Percentiles rank a stretch among this genome's conserved stretches.
Conservation (phyloP, 2,888 invertebrate genomes). For the Agonopterix subpropinquella region DNA sequence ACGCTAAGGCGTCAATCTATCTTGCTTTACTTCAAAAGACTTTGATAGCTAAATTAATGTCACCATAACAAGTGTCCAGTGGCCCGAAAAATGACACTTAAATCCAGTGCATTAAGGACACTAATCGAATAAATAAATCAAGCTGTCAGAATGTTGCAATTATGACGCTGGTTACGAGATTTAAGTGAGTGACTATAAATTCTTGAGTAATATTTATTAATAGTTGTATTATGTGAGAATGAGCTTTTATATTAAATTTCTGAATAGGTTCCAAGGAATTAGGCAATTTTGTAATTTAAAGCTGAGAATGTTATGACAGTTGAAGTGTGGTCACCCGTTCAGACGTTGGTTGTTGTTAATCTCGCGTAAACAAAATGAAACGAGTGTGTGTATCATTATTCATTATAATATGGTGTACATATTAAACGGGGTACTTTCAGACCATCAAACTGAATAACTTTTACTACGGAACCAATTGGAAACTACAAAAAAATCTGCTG, state of each 20-base stretch:
- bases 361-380: too few species aligned
- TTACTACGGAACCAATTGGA: too few species aligned
- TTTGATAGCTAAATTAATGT: slow-evolving; percentile 12
- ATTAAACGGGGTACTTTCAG: too few species aligned
- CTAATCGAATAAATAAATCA: slow-evolving; percentile 1
- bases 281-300: not conserved
- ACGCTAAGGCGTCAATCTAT: slow-evolving; percentile 9
- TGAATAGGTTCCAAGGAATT: not conserved
- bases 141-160: not conserved
- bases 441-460: too few species aligned
- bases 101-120: not conserved
- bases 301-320: too few species aligned
- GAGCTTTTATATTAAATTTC: too few species aligned
- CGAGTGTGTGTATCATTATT: too few species aligned
- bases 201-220: slow-evolving; percentile 4
- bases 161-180: not conserved
- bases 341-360: too few species aligned
- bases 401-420: too few species aligned
- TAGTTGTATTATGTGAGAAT: not conserved
- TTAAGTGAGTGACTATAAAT: not conserved
- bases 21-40: slow-evolving; percentile 10
- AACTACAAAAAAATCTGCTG: too few species aligned
- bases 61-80: not conserved
- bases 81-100: slow-evolving; percentile 3
- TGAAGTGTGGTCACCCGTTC: too few species aligned